Evolutionary conservation across 2,888 invertebrate genomes (phyloP).

Genomic region (Agrenia bidenticulata): DNA sequence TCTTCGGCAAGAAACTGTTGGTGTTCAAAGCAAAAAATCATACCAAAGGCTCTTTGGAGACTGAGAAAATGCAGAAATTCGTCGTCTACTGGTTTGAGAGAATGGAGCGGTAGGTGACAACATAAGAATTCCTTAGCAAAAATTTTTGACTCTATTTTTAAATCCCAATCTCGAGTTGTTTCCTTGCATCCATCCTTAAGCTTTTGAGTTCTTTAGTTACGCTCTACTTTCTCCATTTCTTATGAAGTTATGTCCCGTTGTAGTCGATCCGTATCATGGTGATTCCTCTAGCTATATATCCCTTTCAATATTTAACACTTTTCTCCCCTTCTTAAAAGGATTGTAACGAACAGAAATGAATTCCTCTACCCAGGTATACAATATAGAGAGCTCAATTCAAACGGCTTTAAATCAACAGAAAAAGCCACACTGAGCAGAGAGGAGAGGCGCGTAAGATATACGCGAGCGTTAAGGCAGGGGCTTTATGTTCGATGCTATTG

Average conservation of each 20-base stretch:
- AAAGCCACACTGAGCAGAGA: not conserved
- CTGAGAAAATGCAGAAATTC: slow-evolving; percentile 73
- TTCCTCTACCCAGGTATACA: too few relatives aligned
- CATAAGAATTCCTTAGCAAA: slow-evolving; percentile 14
- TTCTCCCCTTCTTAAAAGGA: too few relatives aligned
- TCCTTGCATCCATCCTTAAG: not conserved
- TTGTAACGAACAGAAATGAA: too few relatives aligned
- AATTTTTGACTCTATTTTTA: slow-evolving; percentile 3
- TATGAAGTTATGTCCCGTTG: not conserved
- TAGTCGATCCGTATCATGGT: too few relatives aligned
- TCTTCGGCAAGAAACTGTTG: slow-evolving; percentile 74
- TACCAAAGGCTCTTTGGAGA: slow-evolving; percentile 72
- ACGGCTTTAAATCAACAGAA: slow-evolving; percentile 1
- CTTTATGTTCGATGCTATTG: not conserved
- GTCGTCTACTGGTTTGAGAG: slow-evolving; percentile 85
- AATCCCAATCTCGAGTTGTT: slow-evolving; percentile 16
- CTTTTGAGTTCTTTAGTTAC: not conserved
- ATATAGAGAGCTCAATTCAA: too few relatives aligned
- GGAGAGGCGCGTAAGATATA: too few relatives aligned
- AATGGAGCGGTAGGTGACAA: slow-evolving; percentile 65
- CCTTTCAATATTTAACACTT: too few relatives aligned
- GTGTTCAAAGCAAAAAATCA: slow-evolving; percentile 80
- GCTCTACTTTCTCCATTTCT: slow-evolving; percentile 15
- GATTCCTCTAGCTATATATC: too few relatives aligned
- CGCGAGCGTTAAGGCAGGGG: too few relatives aligned